Evolutionary conservation across 2,113 vertebrate genomes (phyloP).

Genomic region (Oenanthe melanoleuca): DNA sequence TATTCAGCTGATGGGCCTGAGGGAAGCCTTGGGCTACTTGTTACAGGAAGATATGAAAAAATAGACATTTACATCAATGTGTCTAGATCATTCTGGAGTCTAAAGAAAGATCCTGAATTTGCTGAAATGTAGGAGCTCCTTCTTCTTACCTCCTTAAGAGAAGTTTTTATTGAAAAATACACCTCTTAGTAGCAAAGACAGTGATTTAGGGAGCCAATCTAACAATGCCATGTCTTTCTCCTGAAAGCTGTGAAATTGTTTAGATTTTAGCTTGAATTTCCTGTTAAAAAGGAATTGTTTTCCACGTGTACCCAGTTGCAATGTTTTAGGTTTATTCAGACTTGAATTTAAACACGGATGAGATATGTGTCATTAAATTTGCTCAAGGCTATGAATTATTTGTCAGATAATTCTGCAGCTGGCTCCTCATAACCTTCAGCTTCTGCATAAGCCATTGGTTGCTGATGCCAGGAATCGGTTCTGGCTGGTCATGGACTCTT

Average conservation of each 20-base stretch:
- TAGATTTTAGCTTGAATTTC: neutral
- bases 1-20: neutral
- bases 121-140: neutral
- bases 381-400: constrained; percentile 23
- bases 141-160: neutral
- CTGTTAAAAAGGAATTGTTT: neutral
- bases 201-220: neutral
- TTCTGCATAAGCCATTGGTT: neutral
- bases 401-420: constrained; percentile 14
- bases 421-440: neutral
- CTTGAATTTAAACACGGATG: constrained; percentile 15
- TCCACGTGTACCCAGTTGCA: neutral
- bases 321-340: neutral
- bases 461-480: neutral
- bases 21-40: constrained; percentile 5
- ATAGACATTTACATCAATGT: neutral
- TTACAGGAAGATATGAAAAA: constrained; percentile 9
- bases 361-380: neutral
- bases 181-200: neutral
- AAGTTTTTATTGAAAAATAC: neutral
- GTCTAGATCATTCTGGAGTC: neutral
- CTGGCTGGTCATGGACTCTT: neutral
- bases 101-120: neutral
- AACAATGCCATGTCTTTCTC: accelerated
- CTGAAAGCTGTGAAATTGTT: neutral